These are phyloP conservation scores for Pseudomyrmex gracilis DNA, from an alignment of 1,140 invertebrate genomes.

Conservation along the genomic window DNA sequence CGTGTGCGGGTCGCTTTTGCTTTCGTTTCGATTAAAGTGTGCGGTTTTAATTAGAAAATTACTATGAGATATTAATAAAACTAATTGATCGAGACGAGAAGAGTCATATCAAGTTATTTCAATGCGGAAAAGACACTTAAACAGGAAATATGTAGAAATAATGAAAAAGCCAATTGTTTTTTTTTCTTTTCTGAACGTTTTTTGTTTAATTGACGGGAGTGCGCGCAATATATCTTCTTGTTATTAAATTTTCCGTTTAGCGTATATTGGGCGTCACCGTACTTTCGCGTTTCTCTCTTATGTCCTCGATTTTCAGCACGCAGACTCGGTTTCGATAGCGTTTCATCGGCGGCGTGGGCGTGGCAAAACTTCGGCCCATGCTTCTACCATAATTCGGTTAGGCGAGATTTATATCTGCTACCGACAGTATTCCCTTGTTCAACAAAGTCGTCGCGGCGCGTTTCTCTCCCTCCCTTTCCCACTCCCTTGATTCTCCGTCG, in stretches of 20 bases:
- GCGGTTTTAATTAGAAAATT: too few relatives aligned
- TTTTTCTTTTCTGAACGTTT: neutral
- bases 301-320: conserved; percentile 69
- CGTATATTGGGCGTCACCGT: neutral
- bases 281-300: conserved; percentile 13
- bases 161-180: too few relatives aligned
- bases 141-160: too few relatives aligned
- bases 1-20: neutral
- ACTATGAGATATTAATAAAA: too few relatives aligned
- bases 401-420: conserved; percentile 78
- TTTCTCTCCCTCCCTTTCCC: conserved; percentile 28
- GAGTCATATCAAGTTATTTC: too few relatives aligned
- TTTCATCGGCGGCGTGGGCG: conserved; percentile 76
- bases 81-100: too few relatives aligned
- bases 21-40: neutral
- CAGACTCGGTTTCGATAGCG: conserved; percentile 74
- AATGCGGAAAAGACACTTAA: too few relatives aligned
- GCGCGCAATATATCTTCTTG: neutral
- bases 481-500: conserved; percentile 27
- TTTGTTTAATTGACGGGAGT: conserved; percentile 17
- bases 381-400: conserved; percentile 79
- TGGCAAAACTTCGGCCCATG: conserved; percentile 75
- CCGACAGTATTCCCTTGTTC: conserved; percentile 62
- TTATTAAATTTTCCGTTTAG: conserved; percentile 38
- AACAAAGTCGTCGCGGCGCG: conserved; percentile 28